Evolutionary conservation across 2,797 vertebrate genomes (phyloP), one percentile per base, ranked within the genome.

Genomic region (Cottoperca gobio): DNA sequence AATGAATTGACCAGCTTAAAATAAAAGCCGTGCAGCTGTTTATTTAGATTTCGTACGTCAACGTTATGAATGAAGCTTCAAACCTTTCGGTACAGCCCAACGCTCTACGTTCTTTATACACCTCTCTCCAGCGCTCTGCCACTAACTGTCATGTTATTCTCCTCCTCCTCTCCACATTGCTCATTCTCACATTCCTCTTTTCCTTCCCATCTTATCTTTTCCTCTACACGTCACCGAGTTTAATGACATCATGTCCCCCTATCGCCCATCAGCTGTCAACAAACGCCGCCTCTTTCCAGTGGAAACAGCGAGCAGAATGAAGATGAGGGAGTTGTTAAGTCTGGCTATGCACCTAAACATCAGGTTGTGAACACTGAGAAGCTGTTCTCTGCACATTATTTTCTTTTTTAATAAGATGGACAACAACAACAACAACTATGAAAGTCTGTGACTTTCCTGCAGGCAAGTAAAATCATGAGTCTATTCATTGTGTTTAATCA

Each of bases 221-320:
- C 42, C 26, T 70, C 13, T 64, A 84, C 54, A 74, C 73, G 37
- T 79, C 37, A 73, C 81, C 66, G 81, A 70, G 8, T 21, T 77
- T 75, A 81, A 70, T 61, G 74, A 55, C 63, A 53, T 66, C 49
- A 60, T 9, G 10, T 50, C 35, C 19, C 26, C n/a, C 40, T 45
- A 23, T 45, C 46, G 3, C 57, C 46, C 53, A 10, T 28, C 64
- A 50, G 59, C 53, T 61, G 61, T 64, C 73, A 79, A 71, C 58
- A 73, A 59, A 50, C 57, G 33, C 63, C 23, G 5, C 53, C 43
- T 64, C 5, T 28, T 0, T 45, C 17, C 39, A 4, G 1, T 11
- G 0, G 21, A 55, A 79, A 33, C 35, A 31, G 35, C 7, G 1
- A 50, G 58, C 31, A 50, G 62, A 45, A 48, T 46, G 39, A 39